Base-by-base conservation (phyloP, 2,888 invertebrate genomes). In the Drosophila mercatorum region DNA sequence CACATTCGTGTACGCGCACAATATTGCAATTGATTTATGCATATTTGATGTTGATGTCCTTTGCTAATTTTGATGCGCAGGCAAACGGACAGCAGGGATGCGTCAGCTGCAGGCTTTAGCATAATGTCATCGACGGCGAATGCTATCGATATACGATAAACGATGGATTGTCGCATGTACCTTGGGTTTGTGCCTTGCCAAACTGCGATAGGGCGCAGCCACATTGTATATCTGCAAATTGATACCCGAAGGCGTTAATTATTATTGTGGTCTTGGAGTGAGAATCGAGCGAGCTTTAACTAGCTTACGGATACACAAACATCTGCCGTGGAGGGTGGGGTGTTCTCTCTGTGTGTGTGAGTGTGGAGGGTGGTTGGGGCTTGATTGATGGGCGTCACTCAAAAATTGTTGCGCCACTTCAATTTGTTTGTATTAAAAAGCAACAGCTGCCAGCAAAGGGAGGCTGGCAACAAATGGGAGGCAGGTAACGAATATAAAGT, bases 211-310 rank as follows among this genome's bases (percentile, higher is more conserved):
- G 89, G 72, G 91, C 88, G 85, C 92, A 92, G 83, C 92, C 92
- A 86, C 92, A 92, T 83, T 92, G 92, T 68, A 90, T 78, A 91
- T 89, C 92, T 92, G 92, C 72, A 92, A 92, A 78, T 84, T 82
- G 77, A 89, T 83, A 83, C 81, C 67, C 73, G 63, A 65, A 75
- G 77, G 81, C 63, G 81, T 83, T 83, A 83, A 75, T 83, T 66
- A 65, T 53, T 66, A 66, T 72, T 69, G 62, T 17, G 43, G 31
- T 51, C 38, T 34, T 26, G 14, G 26, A 40, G 52, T 46, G 36
- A 40, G 41, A 57, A 47, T 62, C 47, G 64, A 77, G 77, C 66
- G 38, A 34, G 22, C 6, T 31, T 56, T 38, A 63, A 53, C 67
- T 65, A 67, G 67, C 65, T 40, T 51, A 63, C 65, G 34, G 44